Percentiles rank a stretch among this genome's conserved stretches.
Conservation (phyloP, 2,113 vertebrate genomes). For the Heterocephalus glaber region DNA sequence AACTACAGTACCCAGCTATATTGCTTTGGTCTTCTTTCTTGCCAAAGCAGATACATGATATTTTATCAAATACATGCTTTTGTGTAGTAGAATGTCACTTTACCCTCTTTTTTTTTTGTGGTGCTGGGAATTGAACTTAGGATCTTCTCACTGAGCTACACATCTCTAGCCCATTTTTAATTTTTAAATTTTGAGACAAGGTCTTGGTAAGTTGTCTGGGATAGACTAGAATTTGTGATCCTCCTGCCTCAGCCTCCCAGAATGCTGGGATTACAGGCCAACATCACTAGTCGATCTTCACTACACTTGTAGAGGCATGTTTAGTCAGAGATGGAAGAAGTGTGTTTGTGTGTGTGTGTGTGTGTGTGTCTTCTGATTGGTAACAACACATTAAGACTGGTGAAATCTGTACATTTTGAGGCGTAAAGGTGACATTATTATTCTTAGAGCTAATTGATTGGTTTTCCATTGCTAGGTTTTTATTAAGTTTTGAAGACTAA, state of each 20-base stretch:
- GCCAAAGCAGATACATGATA: slow-evolving; percentile 19
- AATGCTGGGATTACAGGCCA: neutral
- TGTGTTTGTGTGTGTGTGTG: neutral
- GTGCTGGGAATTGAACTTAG: neutral
- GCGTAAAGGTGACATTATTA: neutral
- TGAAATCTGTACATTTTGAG: slow-evolving; percentile 19
- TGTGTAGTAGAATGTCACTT: neutral
- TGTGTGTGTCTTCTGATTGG: neutral
- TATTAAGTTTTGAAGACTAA: slow-evolving; percentile 16
- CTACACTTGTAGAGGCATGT: neutral
- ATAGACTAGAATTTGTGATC: neutral
- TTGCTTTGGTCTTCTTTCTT: slow-evolving; percentile 44
- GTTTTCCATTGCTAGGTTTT: slow-evolving; percentile 20
- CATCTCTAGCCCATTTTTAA: neutral
- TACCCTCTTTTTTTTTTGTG: neutral
- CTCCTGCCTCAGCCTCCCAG: neutral
- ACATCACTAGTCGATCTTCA: neutral
- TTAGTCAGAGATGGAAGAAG: neutral
- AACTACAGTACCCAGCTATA: neutral
- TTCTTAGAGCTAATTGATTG: slow-evolving; percentile 18
- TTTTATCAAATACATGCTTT: slow-evolving; percentile 41
- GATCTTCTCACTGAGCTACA: neutral
- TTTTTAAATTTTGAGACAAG: neutral
- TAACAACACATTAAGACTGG: neutral
- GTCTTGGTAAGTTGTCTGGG: neutral